phyloP scores from a whole-genome alignment of 2,888 invertebrate genomes.

The Clepsis dumicolana region DNA sequence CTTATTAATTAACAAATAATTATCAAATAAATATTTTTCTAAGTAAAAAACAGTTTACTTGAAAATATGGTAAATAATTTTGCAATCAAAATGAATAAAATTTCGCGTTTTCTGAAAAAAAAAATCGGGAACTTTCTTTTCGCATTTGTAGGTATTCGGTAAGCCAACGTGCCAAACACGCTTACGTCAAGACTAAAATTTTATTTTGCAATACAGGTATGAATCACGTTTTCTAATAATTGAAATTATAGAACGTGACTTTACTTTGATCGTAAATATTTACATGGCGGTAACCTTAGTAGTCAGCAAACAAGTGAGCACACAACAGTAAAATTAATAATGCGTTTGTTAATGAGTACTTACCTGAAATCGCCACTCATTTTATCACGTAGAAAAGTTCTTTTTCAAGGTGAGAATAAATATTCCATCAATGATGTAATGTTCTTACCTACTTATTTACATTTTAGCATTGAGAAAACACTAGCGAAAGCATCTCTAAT shows the following conservation, averaged over 20 bases:
- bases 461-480: neutral
- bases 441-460: neutral
- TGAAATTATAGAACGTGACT: slow-evolving; percentile 36
- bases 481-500: no score
- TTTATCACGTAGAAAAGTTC: slow-evolving; percentile 36
- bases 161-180: slow-evolving; percentile 1
- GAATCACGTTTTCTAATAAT: slow-evolving; percentile 35
- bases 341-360: slow-evolving; percentile 26
- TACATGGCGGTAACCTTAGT: slow-evolving; percentile 22
- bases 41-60: no score
- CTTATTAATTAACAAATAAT: neutral
- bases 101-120: neutral
- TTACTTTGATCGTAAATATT: slow-evolving; percentile 26
- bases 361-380: slow-evolving; percentile 6
- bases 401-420: slow-evolving; percentile 10
- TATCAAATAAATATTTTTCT: neutral
- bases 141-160: slow-evolving; percentile 9
- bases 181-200: slow-evolving; percentile 23
- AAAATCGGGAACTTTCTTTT: neutral
- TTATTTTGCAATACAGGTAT: slow-evolving; percentile 29
- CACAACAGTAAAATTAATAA: slow-evolving; percentile 15
- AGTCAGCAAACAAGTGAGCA: slow-evolving; percentile 16
- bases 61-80: neutral
- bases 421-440: neutral
- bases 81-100: neutral